Conservation (phyloP, 2,888 invertebrate species). For the Hoplodrina blanda region DNA sequence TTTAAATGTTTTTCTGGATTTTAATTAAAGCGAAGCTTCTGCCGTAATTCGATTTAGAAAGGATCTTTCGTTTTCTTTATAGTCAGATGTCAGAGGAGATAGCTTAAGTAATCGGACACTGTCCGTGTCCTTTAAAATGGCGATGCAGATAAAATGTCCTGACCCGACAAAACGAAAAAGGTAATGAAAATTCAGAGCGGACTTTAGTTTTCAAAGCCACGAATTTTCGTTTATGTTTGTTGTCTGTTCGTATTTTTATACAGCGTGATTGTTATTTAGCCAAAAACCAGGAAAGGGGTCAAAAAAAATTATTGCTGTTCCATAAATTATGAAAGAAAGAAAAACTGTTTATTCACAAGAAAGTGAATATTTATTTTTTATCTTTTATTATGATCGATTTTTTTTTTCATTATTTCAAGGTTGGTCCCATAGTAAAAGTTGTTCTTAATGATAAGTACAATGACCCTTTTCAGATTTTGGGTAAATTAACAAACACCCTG, state of each 20-base stretch:
- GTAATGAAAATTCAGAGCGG: slow-evolving; percentile 5
- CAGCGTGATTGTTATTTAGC: not conserved
- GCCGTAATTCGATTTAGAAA: slow-evolving; percentile 17
- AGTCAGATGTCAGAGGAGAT: slow-evolving; percentile 14
- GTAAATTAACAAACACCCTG: too few relatives aligned
- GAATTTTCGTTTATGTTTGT: not conserved
- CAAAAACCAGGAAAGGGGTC: too few relatives aligned
- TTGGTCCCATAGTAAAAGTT: too few relatives aligned
- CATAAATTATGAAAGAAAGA: too few relatives aligned
- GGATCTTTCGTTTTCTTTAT: slow-evolving; percentile 22
- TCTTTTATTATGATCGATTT: too few relatives aligned
- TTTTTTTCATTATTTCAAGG: too few relatives aligned
- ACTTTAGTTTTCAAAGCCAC: slow-evolving; percentile 9
- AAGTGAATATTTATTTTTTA: too few relatives aligned
- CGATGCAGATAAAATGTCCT: slow-evolving; percentile 21
- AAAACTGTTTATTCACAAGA: too few relatives aligned
- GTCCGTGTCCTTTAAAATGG: slow-evolving; percentile 14
- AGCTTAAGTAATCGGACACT: slow-evolving; percentile 30
- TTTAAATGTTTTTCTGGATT: slow-evolving; percentile 35
- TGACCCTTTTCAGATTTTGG: too few relatives aligned
- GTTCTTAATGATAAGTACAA: too few relatives aligned
- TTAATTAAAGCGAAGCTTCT: slow-evolving; percentile 31
- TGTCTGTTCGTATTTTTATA: not conserved
- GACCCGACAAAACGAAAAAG: not conserved
- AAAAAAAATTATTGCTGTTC: too few relatives aligned